Evolutionary conservation across 2,888 invertebrate genomes (phyloP).

Genomic region (Amphipoea lucens): DNA sequence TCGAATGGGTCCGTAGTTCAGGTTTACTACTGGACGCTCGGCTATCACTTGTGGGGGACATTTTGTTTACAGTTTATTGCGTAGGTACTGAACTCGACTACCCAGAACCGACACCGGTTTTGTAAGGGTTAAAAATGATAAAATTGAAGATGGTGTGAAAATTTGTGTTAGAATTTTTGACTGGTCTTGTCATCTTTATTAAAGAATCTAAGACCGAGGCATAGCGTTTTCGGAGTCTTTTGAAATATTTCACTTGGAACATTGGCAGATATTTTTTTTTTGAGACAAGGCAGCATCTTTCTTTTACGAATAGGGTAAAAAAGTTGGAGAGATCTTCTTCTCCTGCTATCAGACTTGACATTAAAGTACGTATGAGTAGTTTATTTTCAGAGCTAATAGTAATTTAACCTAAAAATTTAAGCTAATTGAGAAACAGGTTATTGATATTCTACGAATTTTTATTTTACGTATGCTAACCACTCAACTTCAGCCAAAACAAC

Average conservation of each 20-base stretch:
- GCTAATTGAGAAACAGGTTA: not conserved
- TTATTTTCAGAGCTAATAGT: not conserved
- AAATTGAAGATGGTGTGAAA: not conserved
- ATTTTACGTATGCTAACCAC: not conserved
- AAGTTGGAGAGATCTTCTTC: not conserved
- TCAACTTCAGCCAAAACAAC: not conserved
- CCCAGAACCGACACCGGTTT: conserved; percentile 1
- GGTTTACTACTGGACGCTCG: conserved; percentile 44
- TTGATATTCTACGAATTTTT: not conserved
- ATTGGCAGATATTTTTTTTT: too few relatives aligned
- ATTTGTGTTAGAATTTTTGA: not conserved
- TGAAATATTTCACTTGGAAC: not conserved
- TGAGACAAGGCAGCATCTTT: not conserved
- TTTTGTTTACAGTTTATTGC: conserved; percentile 51
- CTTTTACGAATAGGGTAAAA: not conserved
- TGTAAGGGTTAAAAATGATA: conserved; percentile 30
- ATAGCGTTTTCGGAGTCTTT: not conserved
- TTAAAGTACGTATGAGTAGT: not conserved
- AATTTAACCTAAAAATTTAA: not conserved
- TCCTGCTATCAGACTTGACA: not conserved
- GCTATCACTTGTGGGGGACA: conserved; percentile 43
- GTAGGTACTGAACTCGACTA: conserved; percentile 11
- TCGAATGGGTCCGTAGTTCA: conserved; percentile 34
- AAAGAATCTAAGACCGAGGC: not conserved
- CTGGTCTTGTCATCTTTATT: not conserved